These are phyloP conservation scores for Didymodactylos carnosus DNA, from an alignment of 2,888 invertebrate genomes.

Conservation along the genomic window DNA sequence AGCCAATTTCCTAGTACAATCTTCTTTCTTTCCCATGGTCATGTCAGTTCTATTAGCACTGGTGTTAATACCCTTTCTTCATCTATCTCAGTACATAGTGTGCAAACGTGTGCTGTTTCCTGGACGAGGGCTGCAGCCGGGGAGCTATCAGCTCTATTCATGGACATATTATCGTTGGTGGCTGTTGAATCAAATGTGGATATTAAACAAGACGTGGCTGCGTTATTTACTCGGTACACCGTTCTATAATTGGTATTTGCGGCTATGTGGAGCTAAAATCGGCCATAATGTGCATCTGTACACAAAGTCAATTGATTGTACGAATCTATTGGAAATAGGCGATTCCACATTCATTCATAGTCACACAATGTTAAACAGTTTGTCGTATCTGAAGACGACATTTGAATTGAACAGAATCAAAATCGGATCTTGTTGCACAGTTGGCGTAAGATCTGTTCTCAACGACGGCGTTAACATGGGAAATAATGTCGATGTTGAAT, in stretches of 20 bases:
- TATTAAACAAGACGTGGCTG: not conserved
- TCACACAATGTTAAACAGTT: not conserved
- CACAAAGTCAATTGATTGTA: not conserved
- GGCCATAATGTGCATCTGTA: not conserved
- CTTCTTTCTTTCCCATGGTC: not conserved
- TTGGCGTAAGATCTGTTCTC: not conserved
- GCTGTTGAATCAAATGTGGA: not conserved
- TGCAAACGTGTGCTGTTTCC: not conserved
- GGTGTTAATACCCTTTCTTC: not conserved
- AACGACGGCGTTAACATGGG: not conserved
- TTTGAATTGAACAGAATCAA: not conserved
- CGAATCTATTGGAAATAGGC: not conserved
- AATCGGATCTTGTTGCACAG: not conserved
- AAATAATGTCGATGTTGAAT: not conserved
- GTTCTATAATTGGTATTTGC: not conserved
- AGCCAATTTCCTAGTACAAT: not conserved
- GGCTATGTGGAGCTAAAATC: not conserved
- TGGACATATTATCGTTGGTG: not conserved
- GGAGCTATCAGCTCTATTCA: not conserved
- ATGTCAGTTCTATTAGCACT: no score
- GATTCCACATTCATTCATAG: not conserved
- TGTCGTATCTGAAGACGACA: not conserved
- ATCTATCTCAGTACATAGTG: not conserved
- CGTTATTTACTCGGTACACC: not conserved
- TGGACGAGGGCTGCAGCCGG: no score